phyloP scores from a whole-genome alignment of 2,113 vertebrate genomes.

The Dicrurus megarhynchus region DNA sequence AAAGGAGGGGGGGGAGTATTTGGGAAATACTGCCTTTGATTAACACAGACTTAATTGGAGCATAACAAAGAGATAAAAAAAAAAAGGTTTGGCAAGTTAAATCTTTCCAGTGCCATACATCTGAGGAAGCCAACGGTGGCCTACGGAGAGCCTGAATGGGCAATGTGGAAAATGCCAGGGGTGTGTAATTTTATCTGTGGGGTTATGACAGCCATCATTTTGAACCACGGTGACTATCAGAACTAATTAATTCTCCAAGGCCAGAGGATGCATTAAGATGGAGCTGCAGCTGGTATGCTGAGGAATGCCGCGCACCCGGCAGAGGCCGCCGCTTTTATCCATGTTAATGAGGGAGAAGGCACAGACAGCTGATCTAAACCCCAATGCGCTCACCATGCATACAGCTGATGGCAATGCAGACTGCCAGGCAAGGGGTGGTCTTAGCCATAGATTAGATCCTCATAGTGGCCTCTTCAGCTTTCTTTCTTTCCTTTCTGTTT shows the following conservation, averaged over 20 bases:
- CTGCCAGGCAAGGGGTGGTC: slow-evolving; percentile 67
- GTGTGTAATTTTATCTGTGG: slow-evolving; percentile 45
- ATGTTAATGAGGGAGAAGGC: slow-evolving; percentile 65
- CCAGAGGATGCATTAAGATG: slow-evolving; percentile 18
- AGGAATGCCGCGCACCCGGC: slow-evolving; percentile 53
- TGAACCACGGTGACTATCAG: slow-evolving; percentile 36
- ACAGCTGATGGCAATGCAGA: slow-evolving; percentile 68
- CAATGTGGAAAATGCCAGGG: slow-evolving; percentile 17
- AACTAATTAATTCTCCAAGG: slow-evolving; percentile 66
- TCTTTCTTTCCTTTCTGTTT: background rate
- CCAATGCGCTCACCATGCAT: background rate
- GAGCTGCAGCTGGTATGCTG: slow-evolving; percentile 69
- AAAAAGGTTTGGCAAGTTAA: slow-evolving; percentile 26
- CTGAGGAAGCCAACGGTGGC: background rate
- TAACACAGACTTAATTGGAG: slow-evolving; percentile 51
- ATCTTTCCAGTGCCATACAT: background rate
- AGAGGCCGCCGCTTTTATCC: slow-evolving; percentile 40
- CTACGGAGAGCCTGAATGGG: slow-evolving; percentile 1
- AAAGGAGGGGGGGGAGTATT: background rate
- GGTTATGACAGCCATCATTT: slow-evolving; percentile 55
- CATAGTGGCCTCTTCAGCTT: slow-evolving; percentile 66
- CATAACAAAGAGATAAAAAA: slow-evolving; percentile 9
- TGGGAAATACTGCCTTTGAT: slow-evolving; percentile 55
- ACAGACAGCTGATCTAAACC: slow-evolving; percentile 32
- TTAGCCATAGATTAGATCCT: slow-evolving; percentile 68